Conservation (phyloP, 2,113 vertebrate genomes). For the Pelecanoides urinatrix region DNA sequence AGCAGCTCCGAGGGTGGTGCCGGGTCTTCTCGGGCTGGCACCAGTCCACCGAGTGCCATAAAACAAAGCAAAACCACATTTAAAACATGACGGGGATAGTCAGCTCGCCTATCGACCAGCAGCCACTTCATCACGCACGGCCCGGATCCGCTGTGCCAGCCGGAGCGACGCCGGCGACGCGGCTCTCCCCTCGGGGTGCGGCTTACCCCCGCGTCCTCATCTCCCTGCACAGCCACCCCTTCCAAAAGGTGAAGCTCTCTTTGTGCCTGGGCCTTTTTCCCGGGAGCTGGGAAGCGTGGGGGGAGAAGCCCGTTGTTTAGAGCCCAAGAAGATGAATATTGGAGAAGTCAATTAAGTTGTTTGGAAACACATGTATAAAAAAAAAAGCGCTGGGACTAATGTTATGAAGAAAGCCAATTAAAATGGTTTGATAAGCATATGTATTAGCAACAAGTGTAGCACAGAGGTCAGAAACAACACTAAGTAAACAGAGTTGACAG, state of each 20-base stretch:
- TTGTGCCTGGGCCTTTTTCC: neutral
- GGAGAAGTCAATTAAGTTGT: conserved; percentile 74
- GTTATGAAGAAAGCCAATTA: conserved; percentile 75
- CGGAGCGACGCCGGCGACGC: neutral
- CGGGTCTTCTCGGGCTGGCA: neutral
- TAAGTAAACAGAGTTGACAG: conserved; percentile 88
- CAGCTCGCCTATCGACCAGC: neutral
- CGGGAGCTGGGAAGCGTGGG: neutral
- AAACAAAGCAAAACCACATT: neutral
- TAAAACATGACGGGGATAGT: neutral
- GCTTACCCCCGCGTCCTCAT: neutral
- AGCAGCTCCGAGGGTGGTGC: neutral
- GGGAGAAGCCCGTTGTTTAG: neutral
- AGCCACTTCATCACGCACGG: neutral
- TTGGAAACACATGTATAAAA: conserved; percentile 62
- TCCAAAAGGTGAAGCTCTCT: neutral
- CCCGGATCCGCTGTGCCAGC: neutral
- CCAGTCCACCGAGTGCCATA: neutral
- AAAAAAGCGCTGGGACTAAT: neutral
- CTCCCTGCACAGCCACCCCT: neutral
- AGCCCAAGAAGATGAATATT: conserved; percentile 49
- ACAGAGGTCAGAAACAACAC: conserved; percentile 79
- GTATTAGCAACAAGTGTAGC: conserved; percentile 68
- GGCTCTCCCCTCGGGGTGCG: neutral
- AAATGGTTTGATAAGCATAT: conserved; percentile 79